Evolutionary conservation across 2,113 vertebrate species (phyloP), one percentile per base, ranked within the genome.

Genomic region (Amblyopsis rosae): DNA sequence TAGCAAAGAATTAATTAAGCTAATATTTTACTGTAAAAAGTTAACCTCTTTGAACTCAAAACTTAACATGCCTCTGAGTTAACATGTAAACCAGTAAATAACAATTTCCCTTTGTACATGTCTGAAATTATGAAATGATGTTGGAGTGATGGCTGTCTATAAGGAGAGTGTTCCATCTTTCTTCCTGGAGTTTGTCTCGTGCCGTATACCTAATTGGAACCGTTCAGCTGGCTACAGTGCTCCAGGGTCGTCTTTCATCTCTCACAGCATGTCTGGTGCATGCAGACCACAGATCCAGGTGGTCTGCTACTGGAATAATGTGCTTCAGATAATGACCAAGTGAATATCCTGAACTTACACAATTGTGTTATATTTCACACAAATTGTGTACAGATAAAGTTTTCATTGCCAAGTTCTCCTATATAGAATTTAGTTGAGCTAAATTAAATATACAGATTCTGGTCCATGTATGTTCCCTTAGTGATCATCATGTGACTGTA

Each of bases 381-480:
- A 41, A 41, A 41, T 41, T 41, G 35, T 41, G 35, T 41, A 8
- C 35, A 41, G 7, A 41, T 41, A 6, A 6, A 6, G 7, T 41
- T 41, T 41, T 5, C 35, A 5, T 41, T 41, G 35, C 35, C 35
- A 41, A 41, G 35, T 5, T 41, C 35, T 41, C 7, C 35, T 8
- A 56, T 33, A 62, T 75, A 65, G 66, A 41, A 41, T 41, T 41
- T 8, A 41, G 35, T 41, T 5, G 35, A 41, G 35, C 35, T 41
- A 41, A 68, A 77, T 58, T n/a, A 74, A 53, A 45, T 35, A 63
- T 56, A 8, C 26, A 54, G 63, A 12, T 62, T 7, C 15, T 15
- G 17, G 15, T 61, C 32, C 19, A 58, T 11, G 13, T 53, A 0
- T 15, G 67, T 70, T 79, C 71, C 82, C 69, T 73, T 4, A 33